phyloP scores from a whole-genome alignment of 2,113 vertebrate species.

The Brienomyrus longianalis region DNA sequence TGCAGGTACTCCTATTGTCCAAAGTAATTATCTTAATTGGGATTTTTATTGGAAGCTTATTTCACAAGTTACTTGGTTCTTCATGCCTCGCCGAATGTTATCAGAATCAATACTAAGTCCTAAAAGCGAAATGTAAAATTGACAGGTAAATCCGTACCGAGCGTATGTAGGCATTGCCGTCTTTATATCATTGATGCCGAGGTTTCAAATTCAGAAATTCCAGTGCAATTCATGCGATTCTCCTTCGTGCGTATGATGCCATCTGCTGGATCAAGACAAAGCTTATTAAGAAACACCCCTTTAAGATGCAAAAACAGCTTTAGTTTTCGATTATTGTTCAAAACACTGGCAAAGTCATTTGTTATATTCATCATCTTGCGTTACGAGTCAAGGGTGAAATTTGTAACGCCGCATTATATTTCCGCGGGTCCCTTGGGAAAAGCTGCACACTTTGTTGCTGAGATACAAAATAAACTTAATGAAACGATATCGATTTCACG shows the following conservation, averaged over 20 bases:
- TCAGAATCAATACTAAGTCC: not conserved
- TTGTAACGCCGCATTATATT: not conserved
- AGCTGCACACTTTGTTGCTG: not conserved
- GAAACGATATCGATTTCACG: slow-evolving; percentile 61
- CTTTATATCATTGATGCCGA: not conserved
- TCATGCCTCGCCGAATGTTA: not conserved
- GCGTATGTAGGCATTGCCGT: not conserved
- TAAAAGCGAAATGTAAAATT: not conserved
- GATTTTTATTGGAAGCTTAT: not conserved
- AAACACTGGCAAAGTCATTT: not conserved
- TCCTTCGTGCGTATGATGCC: slow-evolving; percentile 22
- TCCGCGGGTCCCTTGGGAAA: not conserved
- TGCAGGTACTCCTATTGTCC: not conserved
- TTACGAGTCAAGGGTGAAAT: not conserved
- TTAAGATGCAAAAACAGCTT: not conserved
- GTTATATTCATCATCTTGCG: not conserved
- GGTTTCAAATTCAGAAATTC: not conserved
- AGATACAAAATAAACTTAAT: not conserved
- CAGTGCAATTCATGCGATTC: not conserved
- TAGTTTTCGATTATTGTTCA: not conserved
- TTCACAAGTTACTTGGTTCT: not conserved
- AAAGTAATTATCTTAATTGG: not conserved
- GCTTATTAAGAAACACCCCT: not conserved
- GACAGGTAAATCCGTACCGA: not conserved
- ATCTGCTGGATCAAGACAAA: slow-evolving; percentile 33